These are phyloP conservation scores for Pollenia griseotomentosa DNA, from an alignment of 2,888 invertebrate genomes.

Conservation along the genomic window DNA sequence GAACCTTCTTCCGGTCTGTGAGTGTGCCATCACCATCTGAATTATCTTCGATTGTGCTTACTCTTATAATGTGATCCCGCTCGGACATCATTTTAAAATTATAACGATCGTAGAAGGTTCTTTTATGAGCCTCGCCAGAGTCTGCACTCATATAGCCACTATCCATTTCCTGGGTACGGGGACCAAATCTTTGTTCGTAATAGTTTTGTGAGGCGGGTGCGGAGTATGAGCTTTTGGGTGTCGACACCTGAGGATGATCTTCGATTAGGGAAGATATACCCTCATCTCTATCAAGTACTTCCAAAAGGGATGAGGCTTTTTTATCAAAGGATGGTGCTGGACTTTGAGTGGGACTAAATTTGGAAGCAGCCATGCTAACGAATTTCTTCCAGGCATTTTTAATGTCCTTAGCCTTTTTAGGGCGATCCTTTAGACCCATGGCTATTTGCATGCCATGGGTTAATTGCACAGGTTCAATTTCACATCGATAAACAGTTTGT, in stretches of 20 bases:
- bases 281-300: constrained; percentile 81
- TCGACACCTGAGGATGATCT: constrained; percentile 78
- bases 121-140: constrained; percentile 87
- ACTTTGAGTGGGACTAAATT: constrained; percentile 83
- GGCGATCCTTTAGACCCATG: constrained; percentile 83
- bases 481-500: constrained; percentile 83
- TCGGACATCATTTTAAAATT: constrained; percentile 82
- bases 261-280: constrained; percentile 83
- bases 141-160: constrained; percentile 95
- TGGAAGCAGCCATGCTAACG: constrained; percentile 83
- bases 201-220: constrained; percentile 80
- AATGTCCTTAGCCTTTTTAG: constrained; percentile 84
- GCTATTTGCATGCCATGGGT: constrained; percentile 84
- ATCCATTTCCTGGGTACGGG: constrained; percentile 87
- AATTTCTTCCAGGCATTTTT: constrained; percentile 84
- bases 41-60: constrained; percentile 83
- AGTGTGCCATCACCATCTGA: constrained; percentile 77
- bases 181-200: constrained; percentile 82
- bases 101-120: constrained; percentile 84
- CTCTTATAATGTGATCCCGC: constrained; percentile 80
- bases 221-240: constrained; percentile 78
- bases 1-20: constrained; percentile 73
- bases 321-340: constrained; percentile 81
- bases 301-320: constrained; percentile 78
- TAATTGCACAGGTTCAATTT: constrained; percentile 82